Evolutionary conservation across 37 sponge, comb jelly and placozoan species (phyloP), one percentile per base, ranked within the genome.

Genomic region (Theonella swinhoei): DNA sequence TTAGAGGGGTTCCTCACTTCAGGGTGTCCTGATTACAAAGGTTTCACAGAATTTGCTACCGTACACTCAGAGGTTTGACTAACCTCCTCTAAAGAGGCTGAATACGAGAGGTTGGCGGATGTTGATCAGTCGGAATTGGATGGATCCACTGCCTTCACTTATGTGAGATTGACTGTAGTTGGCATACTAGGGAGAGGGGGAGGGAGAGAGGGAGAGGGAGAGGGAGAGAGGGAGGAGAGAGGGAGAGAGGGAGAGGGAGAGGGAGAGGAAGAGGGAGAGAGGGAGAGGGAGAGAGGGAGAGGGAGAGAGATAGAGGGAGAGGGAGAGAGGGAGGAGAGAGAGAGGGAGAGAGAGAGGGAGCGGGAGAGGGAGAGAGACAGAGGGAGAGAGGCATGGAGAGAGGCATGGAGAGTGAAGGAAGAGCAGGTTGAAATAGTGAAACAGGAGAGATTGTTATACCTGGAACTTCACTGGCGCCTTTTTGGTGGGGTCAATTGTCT

Each of bases 111-210:
- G 39, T n/a, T 35, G 66, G 11, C 88, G 43, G 70, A 88, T 72
- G 83, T 88, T 88, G 43, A 88, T 64, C 36, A 88, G 64, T 32
- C 64, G 28, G 54, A 88, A 82, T 26, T 62, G 70, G 26, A 74
- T 24, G 25, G 60, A 65, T 3, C 88, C 88, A 24, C n/a, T 35
- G 54, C 70, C 77, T 35, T 26, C 30, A 5, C 32, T 47, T 42
- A 75, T 82, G 75, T 68, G 64, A 4, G 39, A 32, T 8, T n/a
- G 19, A 41, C 32, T 67, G 69, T 37, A 67, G 42, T 66, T 68
- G 43, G 80, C 80, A 80, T 80, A 80, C 80, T 80, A 31, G 32
- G 30, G 20, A 59, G 0, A 38, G 28, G n/a, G 47, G 30, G 24
- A 37, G 1, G 4, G 5, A 36, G 11, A 35, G 4, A 4, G 5